Evolutionary conservation across 2,888 invertebrate genomes (phyloP), one percentile per base, ranked within the genome.

Genomic region (Ptychoptera albimana): DNA sequence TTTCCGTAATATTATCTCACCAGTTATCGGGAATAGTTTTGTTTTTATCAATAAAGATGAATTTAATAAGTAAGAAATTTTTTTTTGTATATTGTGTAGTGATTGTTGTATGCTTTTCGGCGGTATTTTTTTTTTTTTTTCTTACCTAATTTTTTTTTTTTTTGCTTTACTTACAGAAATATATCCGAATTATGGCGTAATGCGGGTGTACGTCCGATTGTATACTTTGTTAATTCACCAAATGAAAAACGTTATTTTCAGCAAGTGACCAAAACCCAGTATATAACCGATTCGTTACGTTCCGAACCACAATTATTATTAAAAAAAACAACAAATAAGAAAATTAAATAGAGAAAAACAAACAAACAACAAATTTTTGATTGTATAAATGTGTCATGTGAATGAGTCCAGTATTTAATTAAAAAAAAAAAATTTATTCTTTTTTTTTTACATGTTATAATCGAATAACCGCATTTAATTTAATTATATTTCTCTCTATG

Each of bases 181-280:
- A 61, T 65, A 46, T 61, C 61, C 30, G 63, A 64, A 48, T 48
- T 65, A 13, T 66, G 65, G 65, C 59, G 64, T 39, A 63, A 66
- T 52, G 61, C 61, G 40, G 64, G 63, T 43, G 64, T 66, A 7
- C 60, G 63, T 43, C 65, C 65, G 39, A 60, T 66, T 44, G 65
- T 64, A 10, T 65, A 65, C 45, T 62, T 61, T 53, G 63, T 66
- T 2, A 66, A 66, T 53, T 66, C 63, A 43, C 65, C 65, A 41
- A 66, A 64, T 53, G 65, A 66, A 52, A 66, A 66, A 50, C 62
- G 64, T 15, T 66, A 66, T 51, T 66, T 64, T 52, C 65, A 65
- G 50, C 63, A 63, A 50, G 61, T 63, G 6, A 61, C 65, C 58
- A 64, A 65, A 53, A 63, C 63, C 23, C 64, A 64, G 54, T 66